phyloP scores from a whole-genome alignment of 2,113 vertebrate genomes.

The Penelope pileata region DNA sequence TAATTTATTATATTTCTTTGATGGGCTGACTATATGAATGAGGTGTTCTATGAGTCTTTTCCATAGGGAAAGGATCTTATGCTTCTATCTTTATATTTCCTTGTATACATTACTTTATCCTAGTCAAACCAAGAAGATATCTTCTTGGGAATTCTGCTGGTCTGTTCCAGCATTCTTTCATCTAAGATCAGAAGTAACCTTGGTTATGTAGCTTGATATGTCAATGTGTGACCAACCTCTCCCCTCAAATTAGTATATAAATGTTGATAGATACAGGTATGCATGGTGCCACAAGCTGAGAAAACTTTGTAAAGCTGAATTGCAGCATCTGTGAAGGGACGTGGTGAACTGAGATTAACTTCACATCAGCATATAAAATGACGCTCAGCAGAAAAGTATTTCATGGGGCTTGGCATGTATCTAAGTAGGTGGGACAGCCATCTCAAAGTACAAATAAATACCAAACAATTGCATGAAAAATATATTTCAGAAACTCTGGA shows the following conservation, averaged over 20 bases:
- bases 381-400: neutral
- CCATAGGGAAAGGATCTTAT: neutral
- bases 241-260: neutral
- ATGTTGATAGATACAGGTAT: neutral
- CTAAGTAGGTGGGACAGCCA: neutral
- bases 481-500: neutral
- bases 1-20: neutral
- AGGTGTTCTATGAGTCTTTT: conserved; percentile 5
- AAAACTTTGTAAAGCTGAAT: neutral
- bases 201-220: neutral
- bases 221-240: neutral
- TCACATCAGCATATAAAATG: neutral
- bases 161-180: neutral
- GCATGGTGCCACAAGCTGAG: neutral
- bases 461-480: neutral
- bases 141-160: neutral
- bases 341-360: neutral
- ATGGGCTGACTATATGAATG: neutral
- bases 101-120: neutral
- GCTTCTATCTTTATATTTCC: neutral
- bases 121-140: neutral
- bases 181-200: neutral
- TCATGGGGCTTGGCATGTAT: neutral
- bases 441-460: neutral
- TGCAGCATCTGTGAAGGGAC: neutral